A percentile compares a stretch with the other conserved stretches of the same genome.
Evolutionary conservation across 2,113 vertebrate genomes (phyloP).

Genomic region (Antigone vipio): DNA sequence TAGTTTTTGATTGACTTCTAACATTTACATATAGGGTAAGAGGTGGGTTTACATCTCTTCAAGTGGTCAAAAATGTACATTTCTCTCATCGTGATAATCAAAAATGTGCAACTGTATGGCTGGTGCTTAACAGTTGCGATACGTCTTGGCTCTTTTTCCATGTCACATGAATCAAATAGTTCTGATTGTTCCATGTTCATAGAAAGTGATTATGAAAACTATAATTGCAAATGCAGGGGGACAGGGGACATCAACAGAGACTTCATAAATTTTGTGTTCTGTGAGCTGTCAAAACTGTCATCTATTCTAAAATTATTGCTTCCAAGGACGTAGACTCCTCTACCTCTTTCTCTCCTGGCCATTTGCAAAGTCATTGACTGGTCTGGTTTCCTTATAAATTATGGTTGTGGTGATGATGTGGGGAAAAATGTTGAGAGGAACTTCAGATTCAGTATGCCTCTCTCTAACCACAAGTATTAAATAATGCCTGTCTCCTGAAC

Average conservation of each 20-base stretch:
- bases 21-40: neutral
- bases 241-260: neutral
- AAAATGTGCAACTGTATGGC: neutral
- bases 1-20: neutral
- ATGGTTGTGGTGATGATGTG: neutral
- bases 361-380: neutral
- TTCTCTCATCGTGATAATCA: neutral
- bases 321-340: neutral
- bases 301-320: neutral
- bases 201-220: neutral
- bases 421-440: neutral
- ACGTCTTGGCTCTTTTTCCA: neutral
- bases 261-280: neutral
- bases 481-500: neutral
- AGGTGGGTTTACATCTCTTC: neutral
- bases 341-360: neutral
- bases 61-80: neutral
- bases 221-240: neutral
- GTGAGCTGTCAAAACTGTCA: neutral
- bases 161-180: rapidly evolving
- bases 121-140: neutral
- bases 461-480: neutral
- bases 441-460: neutral
- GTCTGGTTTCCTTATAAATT: neutral
- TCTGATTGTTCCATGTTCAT: neutral